Conservation (phyloP, 1,140 invertebrate species). For the Sarcophaga peregrina region DNA sequence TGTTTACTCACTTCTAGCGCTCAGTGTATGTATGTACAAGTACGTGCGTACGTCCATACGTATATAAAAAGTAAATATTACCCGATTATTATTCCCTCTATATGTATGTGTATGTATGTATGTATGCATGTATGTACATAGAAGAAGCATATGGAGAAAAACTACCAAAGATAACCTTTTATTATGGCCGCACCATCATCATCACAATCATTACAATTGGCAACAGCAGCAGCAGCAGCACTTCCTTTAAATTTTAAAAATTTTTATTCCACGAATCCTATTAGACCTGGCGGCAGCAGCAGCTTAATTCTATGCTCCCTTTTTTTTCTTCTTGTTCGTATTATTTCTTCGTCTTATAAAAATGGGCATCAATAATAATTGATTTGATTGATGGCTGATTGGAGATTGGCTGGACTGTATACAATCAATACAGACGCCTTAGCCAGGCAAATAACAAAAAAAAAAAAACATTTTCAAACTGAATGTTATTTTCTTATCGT, state of each 20-base stretch:
- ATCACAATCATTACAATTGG: not conserved
- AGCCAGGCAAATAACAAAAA: too few species aligned
- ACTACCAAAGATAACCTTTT: constrained; percentile 20
- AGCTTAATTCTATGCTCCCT: too few species aligned
- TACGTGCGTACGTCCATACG: not conserved
- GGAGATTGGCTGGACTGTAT: not conserved
- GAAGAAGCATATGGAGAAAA: not conserved
- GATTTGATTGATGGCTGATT: constrained; percentile 38
- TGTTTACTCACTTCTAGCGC: too few species aligned
- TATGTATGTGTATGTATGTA: not conserved
- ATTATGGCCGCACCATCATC: constrained; percentile 14
- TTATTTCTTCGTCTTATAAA: not conserved
- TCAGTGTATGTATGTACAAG: not conserved
- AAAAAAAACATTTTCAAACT: not conserved
- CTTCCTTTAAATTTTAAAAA: not conserved
- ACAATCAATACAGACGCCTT: not conserved
- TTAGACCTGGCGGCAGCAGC: not conserved
- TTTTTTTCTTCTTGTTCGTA: not conserved
- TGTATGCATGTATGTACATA: not conserved
- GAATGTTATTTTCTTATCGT: too few species aligned
- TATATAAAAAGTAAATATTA: not conserved
- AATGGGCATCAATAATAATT: constrained; percentile 25
- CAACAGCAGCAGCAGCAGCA: not conserved
- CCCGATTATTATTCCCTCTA: not conserved
- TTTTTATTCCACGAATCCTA: constrained; percentile 32